These are phyloP conservation scores for Baronia brevicornis DNA, from an alignment of 2,888 invertebrate genomes.

Conservation along the genomic window DNA sequence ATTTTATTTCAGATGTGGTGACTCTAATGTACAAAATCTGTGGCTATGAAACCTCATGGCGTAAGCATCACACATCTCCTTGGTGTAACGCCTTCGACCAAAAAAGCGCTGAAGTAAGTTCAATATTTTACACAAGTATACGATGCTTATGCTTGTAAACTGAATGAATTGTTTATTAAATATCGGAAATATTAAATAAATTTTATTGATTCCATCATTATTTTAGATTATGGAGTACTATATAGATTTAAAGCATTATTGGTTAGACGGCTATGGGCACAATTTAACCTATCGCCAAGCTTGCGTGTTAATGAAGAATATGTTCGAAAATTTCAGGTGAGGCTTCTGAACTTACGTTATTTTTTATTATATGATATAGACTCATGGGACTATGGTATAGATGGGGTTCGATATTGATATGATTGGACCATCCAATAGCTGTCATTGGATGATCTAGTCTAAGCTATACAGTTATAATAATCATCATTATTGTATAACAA, in stretches of 20 bases:
- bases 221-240: constrained; percentile 82
- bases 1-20: constrained; percentile 67
- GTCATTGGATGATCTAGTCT: no score
- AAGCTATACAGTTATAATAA: no score
- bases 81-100: constrained; percentile 86
- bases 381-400: no score
- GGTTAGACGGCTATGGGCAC: constrained; percentile 88
- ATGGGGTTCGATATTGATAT: constrained; percentile 2
- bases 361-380: no score
- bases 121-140: constrained; percentile 2
- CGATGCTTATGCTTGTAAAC: no score
- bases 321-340: constrained; percentile 82
- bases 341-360: constrained; percentile 18
- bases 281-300: constrained; percentile 84
- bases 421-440: background rate
- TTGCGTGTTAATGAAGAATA: constrained; percentile 82
- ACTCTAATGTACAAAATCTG: constrained; percentile 83
- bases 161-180: constrained; percentile 5
- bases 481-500: no score
- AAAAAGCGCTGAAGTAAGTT: constrained; percentile 66
- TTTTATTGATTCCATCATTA: no score
- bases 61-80: constrained; percentile 77
- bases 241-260: constrained; percentile 86
- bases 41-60: constrained; percentile 90
- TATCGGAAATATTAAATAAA: background rate